phyloP scores from a whole-genome alignment of 2,113 vertebrate genomes.

The Mormoops blainvillei region DNA sequence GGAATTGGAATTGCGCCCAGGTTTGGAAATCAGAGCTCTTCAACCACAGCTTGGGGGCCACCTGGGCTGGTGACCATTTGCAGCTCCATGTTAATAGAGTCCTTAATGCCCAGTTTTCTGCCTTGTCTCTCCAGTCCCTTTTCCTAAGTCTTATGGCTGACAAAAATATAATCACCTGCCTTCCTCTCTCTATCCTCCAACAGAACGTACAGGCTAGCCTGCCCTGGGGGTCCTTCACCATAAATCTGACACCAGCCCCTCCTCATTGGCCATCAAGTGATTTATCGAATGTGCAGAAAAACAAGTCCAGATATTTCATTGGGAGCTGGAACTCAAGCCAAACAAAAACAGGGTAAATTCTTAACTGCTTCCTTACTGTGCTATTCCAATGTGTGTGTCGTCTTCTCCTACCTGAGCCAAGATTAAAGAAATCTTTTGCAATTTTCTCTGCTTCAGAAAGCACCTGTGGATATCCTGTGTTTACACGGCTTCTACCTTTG shows the following conservation, averaged over 20 bases:
- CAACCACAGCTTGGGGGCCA: not conserved
- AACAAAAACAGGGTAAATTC: slow-evolving; percentile 18
- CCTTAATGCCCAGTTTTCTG: not conserved
- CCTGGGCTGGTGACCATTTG: not conserved
- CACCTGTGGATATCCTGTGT: slow-evolving; percentile 4
- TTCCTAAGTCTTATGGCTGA: not conserved
- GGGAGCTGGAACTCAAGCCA: slow-evolving; percentile 7
- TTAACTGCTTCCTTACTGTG: not conserved
- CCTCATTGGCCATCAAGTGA: slow-evolving; percentile 24
- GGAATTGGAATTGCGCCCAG: not conserved
- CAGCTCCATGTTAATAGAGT: not conserved
- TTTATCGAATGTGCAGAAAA: not conserved
- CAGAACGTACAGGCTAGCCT: not conserved
- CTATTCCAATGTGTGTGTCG: not conserved
- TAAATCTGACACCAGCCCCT: slow-evolving; percentile 28
- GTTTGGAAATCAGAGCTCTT: not conserved
- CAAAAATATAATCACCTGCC: not conserved
- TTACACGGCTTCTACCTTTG: not conserved
- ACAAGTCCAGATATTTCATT: not conserved
- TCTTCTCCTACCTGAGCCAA: not conserved
- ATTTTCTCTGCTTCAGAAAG: slow-evolving; percentile 46
- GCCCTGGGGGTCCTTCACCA: not conserved
- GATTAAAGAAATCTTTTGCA: slow-evolving; percentile 45
- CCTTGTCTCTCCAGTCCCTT: not conserved
- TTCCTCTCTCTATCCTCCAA: not conserved